These are phyloP conservation scores for Diploptera punctata DNA, from an alignment of 2,888 invertebrate genomes.

Conservation along the genomic window DNA sequence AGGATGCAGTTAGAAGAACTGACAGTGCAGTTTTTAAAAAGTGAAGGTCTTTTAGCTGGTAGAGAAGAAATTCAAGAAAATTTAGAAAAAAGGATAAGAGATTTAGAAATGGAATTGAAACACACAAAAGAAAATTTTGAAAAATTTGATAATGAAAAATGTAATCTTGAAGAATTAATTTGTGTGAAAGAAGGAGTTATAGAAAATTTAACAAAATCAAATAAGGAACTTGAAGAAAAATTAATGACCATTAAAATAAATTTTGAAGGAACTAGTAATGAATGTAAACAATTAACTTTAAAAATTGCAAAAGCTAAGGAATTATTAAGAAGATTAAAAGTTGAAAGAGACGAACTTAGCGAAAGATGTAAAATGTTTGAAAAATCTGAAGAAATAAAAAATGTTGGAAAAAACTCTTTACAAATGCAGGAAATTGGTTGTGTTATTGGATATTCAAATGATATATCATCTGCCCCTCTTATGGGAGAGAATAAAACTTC, in stretches of 20 bases:
- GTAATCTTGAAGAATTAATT: conserved; percentile 11
- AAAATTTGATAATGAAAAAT: too few relatives aligned
- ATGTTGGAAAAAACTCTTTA: too few relatives aligned
- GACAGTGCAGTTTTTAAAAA: conserved; percentile 30
- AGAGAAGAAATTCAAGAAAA: conserved; percentile 32
- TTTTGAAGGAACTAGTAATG: background rate
- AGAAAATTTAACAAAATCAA: background rate
- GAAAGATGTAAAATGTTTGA: background rate
- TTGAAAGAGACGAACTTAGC: conserved; percentile 15
- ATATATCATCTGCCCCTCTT: too few relatives aligned
- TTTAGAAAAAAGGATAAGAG: conserved; percentile 8
- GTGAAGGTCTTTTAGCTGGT: conserved; percentile 24
- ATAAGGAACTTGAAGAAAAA: conserved; percentile 8
- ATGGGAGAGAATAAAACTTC: too few relatives aligned
- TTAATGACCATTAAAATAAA: background rate
- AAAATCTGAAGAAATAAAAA: background rate
- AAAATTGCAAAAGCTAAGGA: conserved; percentile 35
- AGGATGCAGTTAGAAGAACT: conserved; percentile 22
- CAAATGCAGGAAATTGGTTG: too few relatives aligned
- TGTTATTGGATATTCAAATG: too few relatives aligned
- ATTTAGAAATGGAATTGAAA: conserved; percentile 27
- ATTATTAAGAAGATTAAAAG: conserved; percentile 19
- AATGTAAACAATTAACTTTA: conserved; percentile 14
- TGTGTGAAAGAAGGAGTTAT: conserved; percentile 32
- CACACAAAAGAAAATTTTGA: too few relatives aligned